These are phyloP conservation scores for Tenthredo scrophulariae DNA, from an alignment of 2,888 invertebrate species.

Conservation along the genomic window DNA sequence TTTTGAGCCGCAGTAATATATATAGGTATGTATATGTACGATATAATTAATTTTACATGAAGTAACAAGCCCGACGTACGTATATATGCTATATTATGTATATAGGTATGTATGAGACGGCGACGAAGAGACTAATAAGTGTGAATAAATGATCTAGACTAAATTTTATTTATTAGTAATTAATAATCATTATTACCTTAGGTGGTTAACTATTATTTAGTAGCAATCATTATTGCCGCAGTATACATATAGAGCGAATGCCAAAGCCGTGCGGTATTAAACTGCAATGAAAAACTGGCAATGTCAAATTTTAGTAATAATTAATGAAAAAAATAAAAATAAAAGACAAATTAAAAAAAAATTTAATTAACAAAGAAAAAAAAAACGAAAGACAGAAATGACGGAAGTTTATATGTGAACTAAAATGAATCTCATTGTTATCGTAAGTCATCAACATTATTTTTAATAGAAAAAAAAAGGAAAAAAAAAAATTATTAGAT, in stretches of 20 bases:
- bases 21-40: neutral
- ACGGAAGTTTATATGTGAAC: neutral
- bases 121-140: conserved; percentile 23
- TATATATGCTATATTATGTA: neutral
- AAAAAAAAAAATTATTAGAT: neutral
- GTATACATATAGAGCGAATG: conserved; percentile 16
- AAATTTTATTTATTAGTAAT: conserved; percentile 10
- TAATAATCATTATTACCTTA: neutral
- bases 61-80: neutral
- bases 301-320: conserved; percentile 32
- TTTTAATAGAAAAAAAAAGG: neutral
- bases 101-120: neutral
- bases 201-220: conserved; percentile 12
- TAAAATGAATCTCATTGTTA: neutral
- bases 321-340: conserved; percentile 6
- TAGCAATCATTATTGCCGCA: conserved; percentile 17
- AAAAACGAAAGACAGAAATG: too few species aligned
- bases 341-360: conserved; percentile 29
- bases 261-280: conserved; percentile 18
- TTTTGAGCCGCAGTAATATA: neutral
- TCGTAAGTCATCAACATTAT: neutral
- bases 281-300: conserved; percentile 16
- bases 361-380: neutral
- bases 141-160: conserved; percentile 29
- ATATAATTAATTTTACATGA: conserved; percentile 1